Evolutionary conservation across 1,140 invertebrate species (phyloP), one percentile per base, ranked within the genome.

Genomic region (Mercenaria mercenaria): DNA sequence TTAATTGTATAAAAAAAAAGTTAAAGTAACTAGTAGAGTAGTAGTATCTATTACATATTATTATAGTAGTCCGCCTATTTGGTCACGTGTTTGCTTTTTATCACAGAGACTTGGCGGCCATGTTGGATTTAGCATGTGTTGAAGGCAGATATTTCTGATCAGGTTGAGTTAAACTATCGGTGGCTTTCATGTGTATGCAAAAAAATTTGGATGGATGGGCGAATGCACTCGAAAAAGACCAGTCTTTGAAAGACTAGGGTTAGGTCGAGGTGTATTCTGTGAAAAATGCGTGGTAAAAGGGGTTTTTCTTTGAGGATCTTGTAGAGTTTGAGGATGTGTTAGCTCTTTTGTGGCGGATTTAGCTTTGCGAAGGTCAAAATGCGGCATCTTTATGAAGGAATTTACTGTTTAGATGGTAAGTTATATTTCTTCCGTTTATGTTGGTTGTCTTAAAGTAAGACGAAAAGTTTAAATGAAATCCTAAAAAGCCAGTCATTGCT

Each of bases 121-220:
- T 85, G 41, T 85, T 85, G 83, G 83, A 85, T 85, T 59, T 85
- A 85, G 83, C 83, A 85, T 85, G 83, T 85, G 83, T 85, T 52
- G 61, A 32, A 72, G 61, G 64, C 47, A 56, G 20, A 76, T 74
- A 43, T 34, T 84, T 34, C 64, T 74, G 83, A 56, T 72, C 61
- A 85, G 41, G 41, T 41, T 39, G 39, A 82, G 83, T 72, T 50
- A 85, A 74, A 74, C 43, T 72, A 72, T 67, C 50, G 23, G 50
- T 4, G 50, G 83, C 50, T 74, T 56, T 56, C 50, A 18, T 72
- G 20, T 74, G 83, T 72, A 72, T 69, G 47, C 29, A 85, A 69
- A 85, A 85, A 85, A 85, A 85, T 56, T 20, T 64, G 50, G 83
- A 85, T 85, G 83, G 64, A 43, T 85, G 83, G 83, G 67, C 83